A percentile compares a stretch with the other conserved stretches of the same genome.
These are phyloP conservation scores for Percopsis omiscomaycus DNA, from an alignment of 2,797 vertebrate genomes.

Conservation along the genomic window DNA sequence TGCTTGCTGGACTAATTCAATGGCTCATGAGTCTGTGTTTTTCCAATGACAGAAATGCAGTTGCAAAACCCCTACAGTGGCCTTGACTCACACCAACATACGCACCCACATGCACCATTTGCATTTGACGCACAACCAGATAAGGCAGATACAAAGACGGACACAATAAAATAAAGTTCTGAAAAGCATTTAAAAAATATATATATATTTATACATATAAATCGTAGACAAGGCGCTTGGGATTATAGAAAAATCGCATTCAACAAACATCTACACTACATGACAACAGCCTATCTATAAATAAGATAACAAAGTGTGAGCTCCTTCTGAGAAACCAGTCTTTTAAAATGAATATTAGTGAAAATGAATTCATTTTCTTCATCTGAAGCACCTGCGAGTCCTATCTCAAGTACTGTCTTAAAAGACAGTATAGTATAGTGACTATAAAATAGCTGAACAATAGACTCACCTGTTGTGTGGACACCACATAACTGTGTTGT, in stretches of 20 bases:
- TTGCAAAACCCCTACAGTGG: conserved; percentile 26
- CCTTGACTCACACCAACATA: conserved; percentile 40
- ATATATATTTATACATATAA: neutral
- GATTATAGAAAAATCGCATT: neutral
- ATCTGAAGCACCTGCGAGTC: conserved; percentile 14
- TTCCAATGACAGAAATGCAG: conserved; percentile 41
- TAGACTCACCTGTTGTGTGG: conserved; percentile 65
- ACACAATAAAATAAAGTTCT: conserved; percentile 20
- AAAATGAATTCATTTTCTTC: conserved; percentile 46
- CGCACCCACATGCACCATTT: conserved; percentile 19
- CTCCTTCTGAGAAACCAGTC: conserved; percentile 52
- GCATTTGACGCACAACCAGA: conserved; percentile 36
- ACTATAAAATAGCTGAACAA: conserved; percentile 8
- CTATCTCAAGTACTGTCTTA: conserved; percentile 4
- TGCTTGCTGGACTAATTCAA: too few relatives aligned
- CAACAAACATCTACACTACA: neutral
- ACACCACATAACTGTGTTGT: conserved; percentile 42
- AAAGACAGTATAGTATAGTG: neutral
- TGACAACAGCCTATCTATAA: conserved; percentile 1
- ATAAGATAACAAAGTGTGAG: conserved; percentile 45
- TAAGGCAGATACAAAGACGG: conserved; percentile 45
- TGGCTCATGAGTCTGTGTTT: neutral
- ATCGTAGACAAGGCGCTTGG: neutral
- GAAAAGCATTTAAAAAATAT: neutral
- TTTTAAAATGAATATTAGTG: conserved; percentile 42